phyloP scores from a whole-genome alignment of 2,888 invertebrate genomes.

The Cataglyphis albicans region DNA sequence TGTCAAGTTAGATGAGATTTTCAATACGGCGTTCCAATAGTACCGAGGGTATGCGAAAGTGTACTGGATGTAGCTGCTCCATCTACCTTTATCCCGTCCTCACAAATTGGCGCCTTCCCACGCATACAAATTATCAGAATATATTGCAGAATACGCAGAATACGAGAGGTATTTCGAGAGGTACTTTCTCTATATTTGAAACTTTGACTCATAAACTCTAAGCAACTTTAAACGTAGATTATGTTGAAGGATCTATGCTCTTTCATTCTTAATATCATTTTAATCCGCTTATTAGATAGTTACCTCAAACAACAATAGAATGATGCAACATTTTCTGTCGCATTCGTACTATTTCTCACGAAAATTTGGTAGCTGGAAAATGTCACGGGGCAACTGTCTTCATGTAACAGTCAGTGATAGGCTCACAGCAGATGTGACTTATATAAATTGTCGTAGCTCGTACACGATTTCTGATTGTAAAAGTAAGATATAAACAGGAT shows the following conservation, averaged over 20 bases:
- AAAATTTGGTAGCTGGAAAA: constrained; percentile 30
- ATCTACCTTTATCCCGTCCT: constrained; percentile 19
- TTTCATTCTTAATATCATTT: background rate
- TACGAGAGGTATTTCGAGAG: constrained; percentile 2
- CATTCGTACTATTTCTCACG: constrained; percentile 36
- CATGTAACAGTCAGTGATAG: constrained; percentile 69
- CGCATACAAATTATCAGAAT: constrained; percentile 47
- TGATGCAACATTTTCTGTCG: constrained; percentile 40
- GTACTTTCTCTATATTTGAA: background rate
- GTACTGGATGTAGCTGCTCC: background rate
- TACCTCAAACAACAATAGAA: background rate
- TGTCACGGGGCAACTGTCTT: constrained; percentile 47
- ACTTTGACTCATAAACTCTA: background rate
- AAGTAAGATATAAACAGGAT: constrained; percentile 16
- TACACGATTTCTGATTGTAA: constrained; percentile 38
- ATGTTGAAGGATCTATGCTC: background rate
- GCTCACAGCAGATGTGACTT: constrained; percentile 68
- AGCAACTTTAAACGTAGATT: background rate
- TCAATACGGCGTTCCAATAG: constrained; percentile 34
- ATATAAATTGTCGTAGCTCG: constrained; percentile 69
- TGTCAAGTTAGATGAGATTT: constrained; percentile 44
- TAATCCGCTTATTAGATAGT: constrained; percentile 6
- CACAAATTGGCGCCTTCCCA: constrained; percentile 22
- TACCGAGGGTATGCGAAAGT: background rate
- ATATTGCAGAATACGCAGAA: constrained; percentile 11